Percentiles rank a stretch among this genome's conserved stretches.
phyloP scores from a whole-genome alignment of 92 coral and sea anemone species.

The Pocillopora grandis region DNA sequence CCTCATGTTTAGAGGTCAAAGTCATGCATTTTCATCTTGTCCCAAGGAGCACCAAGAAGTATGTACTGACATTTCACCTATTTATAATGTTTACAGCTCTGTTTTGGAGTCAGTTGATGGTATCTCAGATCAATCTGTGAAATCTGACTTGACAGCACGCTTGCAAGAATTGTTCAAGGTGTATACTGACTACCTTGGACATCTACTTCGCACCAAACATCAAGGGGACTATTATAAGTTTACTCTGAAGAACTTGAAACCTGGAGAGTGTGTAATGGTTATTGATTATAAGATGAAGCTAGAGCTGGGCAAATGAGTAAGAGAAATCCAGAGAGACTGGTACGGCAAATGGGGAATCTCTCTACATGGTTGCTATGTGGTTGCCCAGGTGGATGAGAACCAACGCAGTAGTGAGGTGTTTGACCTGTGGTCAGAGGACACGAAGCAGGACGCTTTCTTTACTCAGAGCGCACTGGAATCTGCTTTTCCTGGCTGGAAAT shows the following conservation, averaged over 20 bases:
- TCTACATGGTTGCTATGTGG: conserved; percentile 26
- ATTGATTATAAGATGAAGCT: conserved; percentile 51
- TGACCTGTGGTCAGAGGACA: conserved; percentile 28
- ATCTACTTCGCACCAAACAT: conserved; percentile 36
- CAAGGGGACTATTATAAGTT: conserved; percentile 33
- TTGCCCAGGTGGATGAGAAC: conserved; percentile 1
- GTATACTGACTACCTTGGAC: conserved; percentile 3
- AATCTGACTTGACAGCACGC: too few species aligned
- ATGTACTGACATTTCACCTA: too few species aligned
- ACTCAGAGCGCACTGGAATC: conserved; percentile 40
- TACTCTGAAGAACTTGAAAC: conserved; percentile 23
- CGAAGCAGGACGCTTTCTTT: conserved; percentile 36
- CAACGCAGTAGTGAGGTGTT: conserved; percentile 6
- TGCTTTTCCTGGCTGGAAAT: conserved; percentile 23
- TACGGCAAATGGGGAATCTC: conserved; percentile 43
- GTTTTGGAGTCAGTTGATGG: too few species aligned
- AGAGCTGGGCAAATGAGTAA: conserved; percentile 23
- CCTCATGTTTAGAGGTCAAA: too few species aligned
- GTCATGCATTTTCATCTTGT: too few species aligned
- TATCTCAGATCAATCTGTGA: too few species aligned
- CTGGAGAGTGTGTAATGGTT: conserved; percentile 35
- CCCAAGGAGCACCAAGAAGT: too few species aligned
- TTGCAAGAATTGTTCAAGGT: conserved; percentile 8
- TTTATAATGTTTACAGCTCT: too few species aligned
- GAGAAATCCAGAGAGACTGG: conserved; percentile 46